Evolutionary conservation across 2,797 vertebrate genomes (phyloP).

Genomic region (Prionace glauca): DNA sequence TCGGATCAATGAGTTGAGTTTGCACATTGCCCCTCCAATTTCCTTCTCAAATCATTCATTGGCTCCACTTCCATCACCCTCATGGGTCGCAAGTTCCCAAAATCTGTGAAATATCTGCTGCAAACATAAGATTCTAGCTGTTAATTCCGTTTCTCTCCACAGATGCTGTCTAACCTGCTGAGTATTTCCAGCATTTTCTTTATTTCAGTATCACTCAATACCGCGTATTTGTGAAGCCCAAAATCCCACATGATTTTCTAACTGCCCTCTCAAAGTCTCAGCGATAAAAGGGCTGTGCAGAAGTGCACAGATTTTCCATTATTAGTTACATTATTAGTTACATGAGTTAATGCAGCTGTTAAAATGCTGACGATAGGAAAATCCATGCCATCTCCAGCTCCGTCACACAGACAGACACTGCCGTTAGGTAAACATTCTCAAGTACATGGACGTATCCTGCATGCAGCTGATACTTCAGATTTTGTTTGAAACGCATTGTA

Average conservation of each 20-base stretch:
- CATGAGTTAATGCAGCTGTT: not conserved
- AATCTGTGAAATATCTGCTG: not conserved
- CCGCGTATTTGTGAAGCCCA: not conserved
- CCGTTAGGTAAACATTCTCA: conserved; percentile 23
- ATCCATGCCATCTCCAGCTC: not conserved
- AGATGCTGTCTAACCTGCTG: not conserved
- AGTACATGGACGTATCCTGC: not conserved
- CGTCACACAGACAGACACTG: not conserved
- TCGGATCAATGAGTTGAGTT: too few relatives aligned
- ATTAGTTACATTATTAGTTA: not conserved
- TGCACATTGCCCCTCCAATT: too few relatives aligned
- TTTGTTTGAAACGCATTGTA: conserved; percentile 6
- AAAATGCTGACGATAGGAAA: not conserved
- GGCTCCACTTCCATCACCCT: too few relatives aligned
- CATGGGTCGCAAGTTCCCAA: too few relatives aligned
- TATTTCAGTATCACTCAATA: not conserved
- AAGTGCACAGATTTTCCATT: not conserved
- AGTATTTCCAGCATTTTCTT: not conserved
- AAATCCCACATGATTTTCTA: not conserved
- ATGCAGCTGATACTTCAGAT: not conserved
- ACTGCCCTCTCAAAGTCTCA: not conserved
- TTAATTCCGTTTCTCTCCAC: not conserved
- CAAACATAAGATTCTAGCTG: too few relatives aligned
- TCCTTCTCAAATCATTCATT: too few relatives aligned
- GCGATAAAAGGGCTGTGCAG: not conserved